Evolutionary conservation across 2,888 invertebrate species (phyloP).

Genomic region (Caenorhabditis zanzibari): DNA sequence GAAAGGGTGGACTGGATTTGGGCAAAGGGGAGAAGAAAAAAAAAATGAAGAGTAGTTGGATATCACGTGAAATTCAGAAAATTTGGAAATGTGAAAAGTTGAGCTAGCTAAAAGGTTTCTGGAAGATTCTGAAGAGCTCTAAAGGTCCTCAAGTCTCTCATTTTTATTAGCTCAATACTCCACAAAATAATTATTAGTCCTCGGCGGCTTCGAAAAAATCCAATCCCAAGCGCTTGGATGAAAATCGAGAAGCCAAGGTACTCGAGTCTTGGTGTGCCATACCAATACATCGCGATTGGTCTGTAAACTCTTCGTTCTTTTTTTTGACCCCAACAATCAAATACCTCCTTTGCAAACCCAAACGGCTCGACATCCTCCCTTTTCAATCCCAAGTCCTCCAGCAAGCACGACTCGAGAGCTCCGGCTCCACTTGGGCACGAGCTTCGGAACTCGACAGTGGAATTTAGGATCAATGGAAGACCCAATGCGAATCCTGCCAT

Average conservation of each 20-base stretch:
- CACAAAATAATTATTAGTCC: constrained; percentile 13
- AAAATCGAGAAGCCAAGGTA: background rate
- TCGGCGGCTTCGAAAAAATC: background rate
- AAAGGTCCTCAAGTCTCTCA: too few relatives aligned
- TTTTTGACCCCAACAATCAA: too few relatives aligned
- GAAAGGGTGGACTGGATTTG: too few relatives aligned
- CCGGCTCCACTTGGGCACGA: constrained; percentile 67
- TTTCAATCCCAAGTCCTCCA: constrained; percentile 68
- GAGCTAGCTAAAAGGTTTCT: too few relatives aligned
- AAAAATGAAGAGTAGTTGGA: too few relatives aligned
- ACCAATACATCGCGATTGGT: constrained; percentile 66
- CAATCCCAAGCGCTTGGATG: background rate
- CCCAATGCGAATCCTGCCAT: constrained; percentile 77
- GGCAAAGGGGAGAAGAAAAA: too few relatives aligned
- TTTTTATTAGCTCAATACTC: constrained; percentile 8
- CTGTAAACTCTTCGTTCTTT: constrained; percentile 16
- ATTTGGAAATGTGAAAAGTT: too few relatives aligned
- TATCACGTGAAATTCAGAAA: too few relatives aligned
- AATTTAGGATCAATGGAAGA: constrained; percentile 63
- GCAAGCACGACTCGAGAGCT: constrained; percentile 72
- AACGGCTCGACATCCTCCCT: constrained; percentile 71
- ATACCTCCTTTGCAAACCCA: constrained; percentile 55
- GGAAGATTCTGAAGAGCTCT: too few relatives aligned
- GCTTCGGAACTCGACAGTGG: constrained; percentile 64
- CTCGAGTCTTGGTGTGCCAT: constrained; percentile 70